phyloP scores from a whole-genome alignment of 2,888 invertebrate species.

The Polylopha cassiicola region DNA sequence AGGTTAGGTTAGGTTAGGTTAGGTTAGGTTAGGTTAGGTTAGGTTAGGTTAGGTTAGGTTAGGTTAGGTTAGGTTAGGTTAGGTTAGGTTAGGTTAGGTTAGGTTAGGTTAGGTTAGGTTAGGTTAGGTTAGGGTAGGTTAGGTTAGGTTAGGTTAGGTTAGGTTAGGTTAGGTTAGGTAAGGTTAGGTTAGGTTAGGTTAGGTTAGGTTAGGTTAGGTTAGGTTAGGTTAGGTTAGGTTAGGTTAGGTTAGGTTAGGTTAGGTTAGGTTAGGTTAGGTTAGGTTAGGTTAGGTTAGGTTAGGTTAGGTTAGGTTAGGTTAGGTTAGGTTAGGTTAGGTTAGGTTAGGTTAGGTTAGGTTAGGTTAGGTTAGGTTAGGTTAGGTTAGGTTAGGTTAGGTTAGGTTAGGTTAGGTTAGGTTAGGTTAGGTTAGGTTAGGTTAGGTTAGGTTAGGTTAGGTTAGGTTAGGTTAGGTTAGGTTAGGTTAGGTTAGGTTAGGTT shows the following conservation, averaged over 20 bases:
- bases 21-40: constrained; percentile 25
- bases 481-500: constrained; percentile 17
- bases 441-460: constrained; percentile 18
- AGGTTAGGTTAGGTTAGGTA: constrained; percentile 28
- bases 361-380: constrained; percentile 23
- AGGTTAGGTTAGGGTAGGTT: constrained; percentile 27
- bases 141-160: constrained; percentile 24
- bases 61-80: constrained; percentile 28
- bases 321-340: constrained; percentile 21
- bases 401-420: constrained; percentile 20
- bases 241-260: constrained; percentile 25
- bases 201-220: constrained; percentile 27
- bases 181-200: constrained; percentile 28
- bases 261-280: constrained; percentile 23
- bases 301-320: constrained; percentile 19
- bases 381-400: constrained; percentile 23
- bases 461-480: constrained; percentile 17
- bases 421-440: constrained; percentile 21
- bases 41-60: constrained; percentile 26
- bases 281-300: constrained; percentile 21
- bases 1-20: constrained; percentile 24
- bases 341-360: constrained; percentile 22
- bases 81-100: constrained; percentile 27
- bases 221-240: constrained; percentile 28
- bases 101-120: constrained; percentile 27